Evolutionary conservation across 2,113 vertebrate species (phyloP).

Genomic region (Siniperca knerii): DNA sequence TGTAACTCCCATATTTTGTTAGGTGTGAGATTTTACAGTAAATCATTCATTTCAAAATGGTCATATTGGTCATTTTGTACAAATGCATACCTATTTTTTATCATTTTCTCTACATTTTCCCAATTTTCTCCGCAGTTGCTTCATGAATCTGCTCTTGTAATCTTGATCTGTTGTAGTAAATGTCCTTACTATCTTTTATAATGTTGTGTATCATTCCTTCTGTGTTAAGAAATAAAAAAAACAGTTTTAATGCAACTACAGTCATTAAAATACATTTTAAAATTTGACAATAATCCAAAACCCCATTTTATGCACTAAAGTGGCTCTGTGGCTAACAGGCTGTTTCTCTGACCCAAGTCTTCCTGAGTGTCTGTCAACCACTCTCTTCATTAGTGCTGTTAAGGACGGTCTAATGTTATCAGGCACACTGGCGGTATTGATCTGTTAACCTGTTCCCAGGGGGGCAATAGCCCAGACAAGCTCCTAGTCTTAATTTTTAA

Average conservation of each 20-base stretch:
- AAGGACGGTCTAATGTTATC: constrained; percentile 73
- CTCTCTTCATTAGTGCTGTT: constrained; percentile 81
- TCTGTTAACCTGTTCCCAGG: constrained; percentile 60
- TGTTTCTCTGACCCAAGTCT: constrained; percentile 42
- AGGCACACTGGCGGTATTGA: constrained; percentile 69
- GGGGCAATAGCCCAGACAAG: constrained; percentile 43
- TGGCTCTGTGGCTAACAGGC: constrained; percentile 41
- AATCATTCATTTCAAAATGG: background rate
- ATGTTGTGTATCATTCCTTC: background rate
- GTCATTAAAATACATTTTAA: background rate
- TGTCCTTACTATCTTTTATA: background rate
- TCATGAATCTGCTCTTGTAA: background rate
- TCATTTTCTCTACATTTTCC: background rate
- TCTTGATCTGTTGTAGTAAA: background rate
- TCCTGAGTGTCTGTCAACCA: constrained; percentile 51
- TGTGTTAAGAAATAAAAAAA: background rate
- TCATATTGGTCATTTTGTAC: background rate
- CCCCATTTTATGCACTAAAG: constrained; percentile 8
- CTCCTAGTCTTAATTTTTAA: constrained; percentile 47
- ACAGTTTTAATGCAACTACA: background rate
- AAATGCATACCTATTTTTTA: background rate
- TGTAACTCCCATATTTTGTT: background rate
- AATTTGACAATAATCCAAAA: background rate
- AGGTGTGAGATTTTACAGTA: background rate
- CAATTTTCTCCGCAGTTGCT: background rate